These are phyloP conservation scores for Nowickia ferox DNA, from an alignment of 2,888 invertebrate species.

Conservation along the genomic window DNA sequence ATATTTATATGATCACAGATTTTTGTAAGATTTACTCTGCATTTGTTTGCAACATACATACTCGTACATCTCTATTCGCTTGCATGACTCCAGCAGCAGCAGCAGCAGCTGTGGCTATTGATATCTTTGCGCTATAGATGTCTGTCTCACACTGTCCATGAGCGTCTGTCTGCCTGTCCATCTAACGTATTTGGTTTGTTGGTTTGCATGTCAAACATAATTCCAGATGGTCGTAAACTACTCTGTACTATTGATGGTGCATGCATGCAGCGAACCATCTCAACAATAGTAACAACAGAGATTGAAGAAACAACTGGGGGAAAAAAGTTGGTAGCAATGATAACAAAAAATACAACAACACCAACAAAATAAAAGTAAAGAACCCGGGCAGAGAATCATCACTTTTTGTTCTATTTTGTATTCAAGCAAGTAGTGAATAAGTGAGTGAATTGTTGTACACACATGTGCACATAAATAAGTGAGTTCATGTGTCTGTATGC, in stretches of 20 bases:
- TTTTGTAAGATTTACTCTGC: constrained; percentile 11
- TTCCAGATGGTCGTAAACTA: constrained; percentile 69
- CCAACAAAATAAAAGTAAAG: constrained; percentile 6
- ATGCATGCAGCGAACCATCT: constrained; percentile 59
- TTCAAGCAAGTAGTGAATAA: constrained; percentile 43
- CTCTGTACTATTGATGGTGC: constrained; percentile 63
- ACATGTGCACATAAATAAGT: not conserved
- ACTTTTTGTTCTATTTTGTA: constrained; percentile 57
- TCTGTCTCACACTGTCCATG: constrained; percentile 54
- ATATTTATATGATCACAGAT: constrained; percentile 58
- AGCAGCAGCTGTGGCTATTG: constrained; percentile 32
- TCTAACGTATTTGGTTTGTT: constrained; percentile 69
- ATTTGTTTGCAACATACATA: not conserved
- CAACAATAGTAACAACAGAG: constrained; percentile 39
- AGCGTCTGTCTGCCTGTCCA: constrained; percentile 60
- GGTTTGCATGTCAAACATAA: constrained; percentile 70
- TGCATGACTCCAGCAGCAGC: constrained; percentile 8
- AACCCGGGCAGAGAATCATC: constrained; percentile 62
- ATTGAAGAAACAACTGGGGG: not conserved
- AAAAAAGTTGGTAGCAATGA: constrained; percentile 12
- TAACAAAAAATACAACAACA: constrained; percentile 1
- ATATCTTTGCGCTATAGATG: constrained; percentile 55
- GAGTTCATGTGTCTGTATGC: not conserved
- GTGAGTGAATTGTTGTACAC: constrained; percentile 52
- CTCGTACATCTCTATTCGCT: not conserved